Conservation (phyloP, 1,140 invertebrate genomes). For the Coptotermes formosanus region DNA sequence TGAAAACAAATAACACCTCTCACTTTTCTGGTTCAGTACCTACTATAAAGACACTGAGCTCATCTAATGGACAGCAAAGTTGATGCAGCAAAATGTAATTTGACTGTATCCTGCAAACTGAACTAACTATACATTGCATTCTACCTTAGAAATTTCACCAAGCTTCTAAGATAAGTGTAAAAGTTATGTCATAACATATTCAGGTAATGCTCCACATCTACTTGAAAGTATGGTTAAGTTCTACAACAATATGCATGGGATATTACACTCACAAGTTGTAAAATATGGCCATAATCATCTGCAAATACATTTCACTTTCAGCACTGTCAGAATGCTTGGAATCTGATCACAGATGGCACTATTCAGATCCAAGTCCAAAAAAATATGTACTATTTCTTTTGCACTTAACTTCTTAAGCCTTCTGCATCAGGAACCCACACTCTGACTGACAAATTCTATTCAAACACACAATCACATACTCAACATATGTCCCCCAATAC, state of each 20-base stretch:
- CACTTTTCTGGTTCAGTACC: no score
- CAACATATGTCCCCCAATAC: not conserved
- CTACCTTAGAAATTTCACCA: no score
- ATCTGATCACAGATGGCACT: not conserved
- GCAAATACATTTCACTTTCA: not conserved
- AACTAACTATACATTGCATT: no score
- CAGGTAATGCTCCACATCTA: not conserved
- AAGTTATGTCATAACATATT: no score
- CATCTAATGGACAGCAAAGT: no score
- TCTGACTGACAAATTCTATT: not conserved
- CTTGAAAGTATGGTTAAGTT: not conserved
- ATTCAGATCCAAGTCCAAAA: not conserved
- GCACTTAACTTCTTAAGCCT: not conserved
- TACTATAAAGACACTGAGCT: no score
- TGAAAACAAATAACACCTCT: no score
- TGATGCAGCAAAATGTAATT: no score
- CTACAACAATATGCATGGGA: not conserved
- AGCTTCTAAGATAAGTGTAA: no score
- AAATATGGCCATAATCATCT: not conserved
- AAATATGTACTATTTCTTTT: not conserved
- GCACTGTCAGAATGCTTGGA: not conserved
- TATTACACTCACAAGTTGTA: not conserved
- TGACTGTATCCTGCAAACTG: no score
- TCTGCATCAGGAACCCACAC: conserved; percentile 5
- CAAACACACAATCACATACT: not conserved